Percentiles rank a stretch among this genome's conserved stretches.
phyloP scores from a whole-genome alignment of 2,888 invertebrate genomes.

The Abscondita cerata region DNA sequence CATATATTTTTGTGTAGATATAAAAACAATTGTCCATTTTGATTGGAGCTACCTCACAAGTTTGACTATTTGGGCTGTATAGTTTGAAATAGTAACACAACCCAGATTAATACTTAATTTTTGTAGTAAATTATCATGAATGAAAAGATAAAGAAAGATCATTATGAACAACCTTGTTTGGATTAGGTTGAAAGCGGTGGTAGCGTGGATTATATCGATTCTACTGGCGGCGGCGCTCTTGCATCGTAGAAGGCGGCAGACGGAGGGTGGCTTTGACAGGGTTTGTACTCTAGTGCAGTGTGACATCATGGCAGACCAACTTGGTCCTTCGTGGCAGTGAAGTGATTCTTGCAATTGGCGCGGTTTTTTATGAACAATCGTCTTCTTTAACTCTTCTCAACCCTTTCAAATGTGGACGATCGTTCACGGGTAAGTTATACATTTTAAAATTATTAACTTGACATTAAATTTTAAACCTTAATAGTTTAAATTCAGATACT shows the following conservation, averaged over 20 bases:
- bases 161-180: slow-evolving; percentile 42
- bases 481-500: too few species aligned
- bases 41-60: too few species aligned
- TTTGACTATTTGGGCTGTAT: too few species aligned
- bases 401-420: too few species aligned
- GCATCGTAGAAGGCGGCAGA: slow-evolving; percentile 42
- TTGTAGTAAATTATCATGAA: slow-evolving; percentile 26
- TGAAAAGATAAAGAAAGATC: slow-evolving; percentile 41
- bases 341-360: slow-evolving; percentile 30
- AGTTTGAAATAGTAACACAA: too few species aligned
- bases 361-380: slow-evolving; percentile 10
- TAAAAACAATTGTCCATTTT: too few species aligned
- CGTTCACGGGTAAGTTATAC: too few species aligned
- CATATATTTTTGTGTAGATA: too few species aligned
- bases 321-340: slow-evolving; percentile 40
- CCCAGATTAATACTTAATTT: too few species aligned
- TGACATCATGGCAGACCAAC: slow-evolving; percentile 41
- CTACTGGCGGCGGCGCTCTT: slow-evolving; percentile 48
- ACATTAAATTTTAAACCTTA: too few species aligned
- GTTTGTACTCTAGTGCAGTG: slow-evolving; percentile 45
- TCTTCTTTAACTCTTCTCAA: background rate
- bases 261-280: slow-evolving; percentile 46
- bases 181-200: slow-evolving; percentile 47
- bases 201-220: slow-evolving; percentile 52
- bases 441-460: too few species aligned